Evolutionary conservation across 1,140 invertebrate genomes (phyloP), one percentile per base, ranked within the genome.

Genomic region (Drosophila dunni): DNA sequence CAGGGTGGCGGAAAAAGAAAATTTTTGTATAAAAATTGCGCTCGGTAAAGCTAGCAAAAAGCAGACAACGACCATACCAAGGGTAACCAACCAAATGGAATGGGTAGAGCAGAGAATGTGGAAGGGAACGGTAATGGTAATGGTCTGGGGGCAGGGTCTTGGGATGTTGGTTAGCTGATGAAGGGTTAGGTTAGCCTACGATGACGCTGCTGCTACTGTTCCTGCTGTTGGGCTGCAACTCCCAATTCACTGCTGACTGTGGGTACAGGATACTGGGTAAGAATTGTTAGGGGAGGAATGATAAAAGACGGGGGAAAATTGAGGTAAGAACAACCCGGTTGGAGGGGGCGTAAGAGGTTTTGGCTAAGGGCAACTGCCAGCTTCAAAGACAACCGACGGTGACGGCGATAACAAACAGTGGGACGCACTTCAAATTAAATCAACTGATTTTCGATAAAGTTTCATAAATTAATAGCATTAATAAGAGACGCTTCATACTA

Each of bases 1-100:
- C 44, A 45, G 62, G 53, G 63, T 50, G 70, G 62, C 63, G 67
- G 62, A 71, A 71, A 56, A 81, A 84, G 78, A 69, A 89, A 79
- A 90, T 76, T 88, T 88, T 88, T 88, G 83, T 89, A 89, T 90
- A 89, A 89, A 89, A 89, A 89, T 84, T 90, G 81, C 85, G 75
- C 81, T 56, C 79, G 85, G 81, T 68, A 82, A 79, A 82, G 69
- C 50, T 73, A 81, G 71, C 65, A 79, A 78, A 83, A 63, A 80
- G 56, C 80, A 81, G 84, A 81, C 78, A 74, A 69, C 75, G 65
- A 61, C 54, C 61, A 50, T 56, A 45, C 46, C 74, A 68, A 75
- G 82, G 82, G 79, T 85, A 72, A 69, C 68, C 60, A 75, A 36
- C 48, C 56, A 63, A 72, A 64, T 42, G 71, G 60, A 69, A 53